Base-by-base conservation (phyloP, 2,888 invertebrate species). In the Lobophora halterata region DNA sequence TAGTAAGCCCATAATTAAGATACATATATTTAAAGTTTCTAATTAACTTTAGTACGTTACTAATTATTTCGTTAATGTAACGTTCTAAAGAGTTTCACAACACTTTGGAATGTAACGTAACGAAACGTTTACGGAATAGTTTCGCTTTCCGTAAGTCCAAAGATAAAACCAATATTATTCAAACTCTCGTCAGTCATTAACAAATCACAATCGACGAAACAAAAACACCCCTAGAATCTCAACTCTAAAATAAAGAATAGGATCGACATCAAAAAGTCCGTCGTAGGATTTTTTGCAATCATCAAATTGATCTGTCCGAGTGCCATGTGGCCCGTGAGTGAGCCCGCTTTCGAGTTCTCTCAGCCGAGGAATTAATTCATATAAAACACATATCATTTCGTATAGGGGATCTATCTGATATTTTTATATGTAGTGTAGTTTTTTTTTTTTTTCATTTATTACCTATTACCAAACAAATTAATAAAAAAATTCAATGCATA, bases 241-340 rank as follows among this genome's bases (percentile, higher is more conserved):
- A 56, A 46, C 58, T 58, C 39, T 20, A 24, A 38, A 33, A 37
- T 28, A 27, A 35, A 27, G 5, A 21, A 36, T 25, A 27, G 50
- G 55, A 55, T 55, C 56, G 69, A 80, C 81, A 81, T 85, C 80
- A 85, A 82, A 83, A 81, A 82, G 77, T 77, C 70, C 64, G 65
- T 62, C 60, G 67, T 61, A 55, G 33, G 58, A 52, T 72, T 85
- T 85, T 86, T 87, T 78, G 79, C 83, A 87, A 87, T 87, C 85
- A 86, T 80, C 80, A 86, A 86, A 87, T 87, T 86, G 86, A 87
- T 83, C 81, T 80, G 77, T 81, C 80, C 85, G 78, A 65, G 67
- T 72, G 79, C 79, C 86, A 86, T 86, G 85, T 87, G 87, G 86
- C 73, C 82, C 82, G 79, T 80, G 71, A 85, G 79, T 77, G 79